These are phyloP conservation scores for Sula dactylatra DNA, from an alignment of 2,113 vertebrate genomes.

Conservation along the genomic window DNA sequence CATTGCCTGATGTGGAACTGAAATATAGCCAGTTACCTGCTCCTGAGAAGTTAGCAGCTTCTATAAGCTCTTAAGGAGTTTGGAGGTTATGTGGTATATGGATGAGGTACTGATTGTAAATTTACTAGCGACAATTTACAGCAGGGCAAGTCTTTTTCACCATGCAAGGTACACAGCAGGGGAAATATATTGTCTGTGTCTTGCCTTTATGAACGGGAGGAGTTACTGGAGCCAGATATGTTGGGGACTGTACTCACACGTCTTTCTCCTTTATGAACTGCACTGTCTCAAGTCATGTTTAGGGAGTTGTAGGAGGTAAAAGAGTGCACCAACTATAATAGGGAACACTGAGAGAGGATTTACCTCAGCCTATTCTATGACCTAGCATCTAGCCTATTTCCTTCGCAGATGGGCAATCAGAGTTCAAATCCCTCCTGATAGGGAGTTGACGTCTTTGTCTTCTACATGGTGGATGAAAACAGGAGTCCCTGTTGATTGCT, in stretches of 20 bases:
- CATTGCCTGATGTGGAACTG: neutral
- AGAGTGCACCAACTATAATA: neutral
- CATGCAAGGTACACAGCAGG: neutral
- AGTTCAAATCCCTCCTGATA: neutral
- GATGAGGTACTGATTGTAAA: neutral
- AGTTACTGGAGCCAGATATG: neutral
- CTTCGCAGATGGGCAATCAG: neutral
- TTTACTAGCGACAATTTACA: neutral
- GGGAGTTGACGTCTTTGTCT: neutral
- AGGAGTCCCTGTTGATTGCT: neutral
- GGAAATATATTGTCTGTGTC: neutral
- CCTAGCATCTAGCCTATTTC: neutral
- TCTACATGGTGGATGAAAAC: neutral
- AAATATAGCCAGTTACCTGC: neutral
- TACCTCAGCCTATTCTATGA: neutral
- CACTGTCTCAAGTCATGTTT: neutral
- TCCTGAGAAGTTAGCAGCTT: neutral
- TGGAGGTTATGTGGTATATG: neutral
- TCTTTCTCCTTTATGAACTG: neutral
- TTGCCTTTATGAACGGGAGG: neutral
- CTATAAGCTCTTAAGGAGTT: neutral
- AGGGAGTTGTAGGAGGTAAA: neutral
- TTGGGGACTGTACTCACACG: neutral
- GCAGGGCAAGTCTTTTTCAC: neutral
- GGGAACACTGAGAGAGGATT: neutral